Percentiles rank a stretch among this genome's conserved stretches.
phyloP scores from a whole-genome alignment of 1,140 invertebrate genomes.

The Varroa destructor region DNA sequence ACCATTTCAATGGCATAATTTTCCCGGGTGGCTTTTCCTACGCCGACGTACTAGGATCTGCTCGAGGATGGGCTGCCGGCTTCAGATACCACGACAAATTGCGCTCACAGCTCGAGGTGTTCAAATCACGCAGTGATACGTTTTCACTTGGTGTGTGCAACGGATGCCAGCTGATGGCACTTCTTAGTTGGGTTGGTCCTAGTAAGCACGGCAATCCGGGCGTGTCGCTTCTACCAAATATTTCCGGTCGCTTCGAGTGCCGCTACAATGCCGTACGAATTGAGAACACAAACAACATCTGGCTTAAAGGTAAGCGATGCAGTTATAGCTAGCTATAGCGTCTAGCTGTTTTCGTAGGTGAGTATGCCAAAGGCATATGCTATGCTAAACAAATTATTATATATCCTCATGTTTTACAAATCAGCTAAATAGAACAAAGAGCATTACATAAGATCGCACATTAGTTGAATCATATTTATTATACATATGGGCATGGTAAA shows the following conservation, averaged over 20 bases:
- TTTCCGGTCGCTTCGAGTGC: constrained; percentile 77
- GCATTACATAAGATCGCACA: too few relatives aligned
- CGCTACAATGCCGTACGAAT: constrained; percentile 73
- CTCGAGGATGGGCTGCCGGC: constrained; percentile 91
- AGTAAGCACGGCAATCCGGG: constrained; percentile 38
- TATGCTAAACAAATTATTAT: too few relatives aligned
- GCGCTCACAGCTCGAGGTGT: constrained; percentile 57
- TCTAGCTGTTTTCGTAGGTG: not conserved
- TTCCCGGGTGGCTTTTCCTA: constrained; percentile 97
- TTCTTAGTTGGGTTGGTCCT: constrained; percentile 48
- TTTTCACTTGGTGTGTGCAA: constrained; percentile 96
- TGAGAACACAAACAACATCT: constrained; percentile 55
- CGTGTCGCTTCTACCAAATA: constrained; percentile 67
- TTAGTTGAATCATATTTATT: too few relatives aligned
- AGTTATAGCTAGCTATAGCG: not conserved
- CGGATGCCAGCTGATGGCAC: constrained; percentile 85
- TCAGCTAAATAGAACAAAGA: too few relatives aligned
- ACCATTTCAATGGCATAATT: constrained; percentile 69
- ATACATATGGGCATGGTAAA: too few relatives aligned
- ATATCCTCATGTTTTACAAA: too few relatives aligned
- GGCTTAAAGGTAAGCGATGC: constrained; percentile 51
- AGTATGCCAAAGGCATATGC: too few relatives aligned
- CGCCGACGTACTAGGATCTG: constrained; percentile 89
- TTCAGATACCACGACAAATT: constrained; percentile 56
- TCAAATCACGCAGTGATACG: constrained; percentile 58